Base-by-base conservation (phyloP, 1,140 invertebrate genomes). In the Cardiocondyla obscurior region DNA sequence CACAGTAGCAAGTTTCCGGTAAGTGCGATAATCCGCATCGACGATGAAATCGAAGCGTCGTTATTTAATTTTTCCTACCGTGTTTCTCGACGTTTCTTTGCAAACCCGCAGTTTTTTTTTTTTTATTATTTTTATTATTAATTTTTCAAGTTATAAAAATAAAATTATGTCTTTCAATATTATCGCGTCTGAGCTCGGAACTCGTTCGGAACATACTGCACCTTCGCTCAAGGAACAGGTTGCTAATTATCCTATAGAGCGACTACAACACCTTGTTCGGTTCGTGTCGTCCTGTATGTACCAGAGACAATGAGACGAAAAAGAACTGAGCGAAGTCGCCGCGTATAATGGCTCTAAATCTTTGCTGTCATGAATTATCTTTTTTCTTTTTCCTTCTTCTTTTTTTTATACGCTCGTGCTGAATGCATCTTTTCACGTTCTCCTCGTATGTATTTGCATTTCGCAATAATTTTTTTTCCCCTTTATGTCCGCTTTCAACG, bases 1-100 rank as follows among this genome's bases (percentile, higher is more conserved):
- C 96, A 97, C 92, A 97, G 96, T 81, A 96, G 95, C 87, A 97
- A 97, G 94, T 97, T 97, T 94, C 96, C 96, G 90, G 97, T 97
- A 94, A 88, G 89, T 85, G 73, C 74, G 46, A 79, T 76, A 57
- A 74, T 83, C n/a, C 51, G 51, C 46, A 19, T 49, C 44, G 46
- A 19, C 33, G n/a, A 10, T 1, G 8, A 25, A 55, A 51, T 51
- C 53, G 42, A 30, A 10, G 36, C 25, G 22, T 12, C 25, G 42
- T 67, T 42, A 33, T 46, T 67, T 67, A 53, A 19, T 19, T 16
- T 51, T 19, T 3, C 10, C 28, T 16, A 28, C n/a, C 7, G 8
- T n/a, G 3, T 44, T 64, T 22, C 12, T 12, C 28, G 46, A 6
- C 12, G 5, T 22, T n/a, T 30, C 8, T 42, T 22, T 25, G 25